These are phyloP conservation scores for Drosophila percnosoma DNA, from an alignment of 2,888 invertebrate species.

Conservation along the genomic window DNA sequence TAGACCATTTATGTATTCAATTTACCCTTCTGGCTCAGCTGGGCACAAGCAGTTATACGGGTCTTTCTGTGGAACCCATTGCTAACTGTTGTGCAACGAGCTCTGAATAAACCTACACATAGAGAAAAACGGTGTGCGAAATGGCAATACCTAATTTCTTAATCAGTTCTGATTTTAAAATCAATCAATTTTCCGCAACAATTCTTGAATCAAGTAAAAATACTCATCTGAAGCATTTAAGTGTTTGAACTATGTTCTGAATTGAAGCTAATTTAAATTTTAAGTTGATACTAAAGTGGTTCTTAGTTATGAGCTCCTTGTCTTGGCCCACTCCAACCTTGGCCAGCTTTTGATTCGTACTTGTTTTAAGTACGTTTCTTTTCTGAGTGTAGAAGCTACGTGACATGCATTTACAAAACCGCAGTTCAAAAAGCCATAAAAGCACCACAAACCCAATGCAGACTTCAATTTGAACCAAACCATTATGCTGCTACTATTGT, in stretches of 20 bases:
- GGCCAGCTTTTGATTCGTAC: not conserved
- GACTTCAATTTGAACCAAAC: constrained; percentile 1
- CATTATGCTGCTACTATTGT: constrained; percentile 42
- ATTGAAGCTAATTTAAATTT: not conserved
- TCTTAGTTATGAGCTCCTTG: not conserved
- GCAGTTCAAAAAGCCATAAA: constrained; percentile 24
- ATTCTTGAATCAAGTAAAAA: not conserved
- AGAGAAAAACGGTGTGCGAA: not conserved
- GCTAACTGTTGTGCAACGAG: constrained; percentile 7
- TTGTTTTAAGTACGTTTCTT: not conserved
- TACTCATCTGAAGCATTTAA: not conserved
- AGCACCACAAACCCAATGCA: constrained; percentile 29
- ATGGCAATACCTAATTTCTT: not conserved
- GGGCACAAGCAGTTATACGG: constrained; percentile 1
- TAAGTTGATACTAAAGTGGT: not conserved
- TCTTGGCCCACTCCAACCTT: not conserved
- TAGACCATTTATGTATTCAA: constrained; percentile 17
- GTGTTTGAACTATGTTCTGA: not conserved
- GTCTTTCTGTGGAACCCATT: not conserved
- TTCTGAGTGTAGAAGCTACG: constrained; percentile 13
- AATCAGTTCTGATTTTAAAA: not conserved
- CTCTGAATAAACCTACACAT: not conserved
- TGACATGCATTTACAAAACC: constrained; percentile 20
- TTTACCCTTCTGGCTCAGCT: constrained; percentile 35
- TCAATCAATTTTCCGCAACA: not conserved